Evolutionary conservation across 2,888 invertebrate genomes (phyloP), one percentile per base, ranked within the genome.

Genomic region (Nomada fucata): DNA sequence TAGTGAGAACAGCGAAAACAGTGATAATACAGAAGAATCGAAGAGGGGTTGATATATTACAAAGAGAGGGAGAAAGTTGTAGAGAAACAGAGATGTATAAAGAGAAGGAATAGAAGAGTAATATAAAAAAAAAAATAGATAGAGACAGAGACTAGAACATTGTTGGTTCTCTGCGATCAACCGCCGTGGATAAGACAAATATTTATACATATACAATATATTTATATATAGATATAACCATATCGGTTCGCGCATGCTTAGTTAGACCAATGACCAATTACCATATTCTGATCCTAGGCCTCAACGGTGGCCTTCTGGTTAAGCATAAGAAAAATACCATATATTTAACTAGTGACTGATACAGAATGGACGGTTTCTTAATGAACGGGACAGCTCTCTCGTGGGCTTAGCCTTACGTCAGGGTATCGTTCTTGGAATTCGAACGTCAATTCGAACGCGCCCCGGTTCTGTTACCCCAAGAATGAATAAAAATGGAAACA

Each of bases 251-350:
- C 86, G 76, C 88, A 90, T 91, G 90, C 90, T 88, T 88, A 90
- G 83, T 89, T 90, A 89, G 85, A 86, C 83, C 86, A 88, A 87
- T 88, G 83, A 65, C 89, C 95, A 95, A 95, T 97, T 97, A 97
- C 97, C 97, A 97, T 96, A 97, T 96, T 96, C 96, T 96, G 95
- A 97, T 97, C 97, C 97, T 96, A 95, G 97, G 97, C 95, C 97
- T 97, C 94, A 97, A 96, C 94, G 96, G 96, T 95, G 97, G 97
- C 96, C 97, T 96, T 95, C 96, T 96, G 93, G 91, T 94, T 92
- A 94, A 95, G 95, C 95, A 95, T 94, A 95, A 95, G 92, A 93
- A 93, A 92, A 93, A 93, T 91, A 92, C 85, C 90, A 88, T 86
- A 85, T 82, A 88, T 92, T 91, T 71, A 71, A 93, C 92, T 92